Base-by-base conservation (phyloP, 2,113 vertebrate species). In the Takifugu bimaculatus region DNA sequence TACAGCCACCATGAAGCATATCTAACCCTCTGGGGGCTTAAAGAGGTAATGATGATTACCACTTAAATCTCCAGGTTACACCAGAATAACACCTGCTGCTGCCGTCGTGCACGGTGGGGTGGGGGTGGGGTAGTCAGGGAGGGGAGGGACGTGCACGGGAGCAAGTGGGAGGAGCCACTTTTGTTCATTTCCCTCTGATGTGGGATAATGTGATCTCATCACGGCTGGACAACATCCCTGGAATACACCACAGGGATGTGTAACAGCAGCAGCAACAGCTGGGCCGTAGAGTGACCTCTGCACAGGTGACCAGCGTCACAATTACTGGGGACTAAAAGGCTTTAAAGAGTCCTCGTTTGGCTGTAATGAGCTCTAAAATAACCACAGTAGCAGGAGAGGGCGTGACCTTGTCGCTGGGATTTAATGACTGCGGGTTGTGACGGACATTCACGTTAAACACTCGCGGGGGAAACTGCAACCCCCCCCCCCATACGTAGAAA, bases 51-150 rank as follows among this genome's bases (percentile, higher is more conserved):
- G 74, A 71, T 79, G 76, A 89, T 85, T 81, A 88, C 65, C 72
- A 77, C 61, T 63, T 49, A 82, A 83, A 88, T 87, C 74, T 85
- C 70, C 77, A 79, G 85, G 76, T 85, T 82, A 61, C 45, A 70
- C 56, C 43, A 71, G 72, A 84, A 81, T 82, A 89, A 90, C 91
- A 92, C 91, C 91, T 92, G 91, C 91, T 91, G 89, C 89, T 87
- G 75, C 72, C 53, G 57, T 60, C 74, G 63, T 50, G 60, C 25
- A 25, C 27, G 58, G 15, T 13, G 68, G 14, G 25, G 58, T 48
- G 29, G 14, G 6, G 20, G 27, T 7, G 14, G 9, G 20, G 26
- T 45, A 25, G 32, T 42, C 14, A 20, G 29, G 29, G 32, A 35
- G 43, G 51, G 50, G 44, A 57, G 56, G 59, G 26, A 60, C 26